Conservation (phyloP, 2,797 vertebrate species). For the Cephalopachus bancanus region DNA sequence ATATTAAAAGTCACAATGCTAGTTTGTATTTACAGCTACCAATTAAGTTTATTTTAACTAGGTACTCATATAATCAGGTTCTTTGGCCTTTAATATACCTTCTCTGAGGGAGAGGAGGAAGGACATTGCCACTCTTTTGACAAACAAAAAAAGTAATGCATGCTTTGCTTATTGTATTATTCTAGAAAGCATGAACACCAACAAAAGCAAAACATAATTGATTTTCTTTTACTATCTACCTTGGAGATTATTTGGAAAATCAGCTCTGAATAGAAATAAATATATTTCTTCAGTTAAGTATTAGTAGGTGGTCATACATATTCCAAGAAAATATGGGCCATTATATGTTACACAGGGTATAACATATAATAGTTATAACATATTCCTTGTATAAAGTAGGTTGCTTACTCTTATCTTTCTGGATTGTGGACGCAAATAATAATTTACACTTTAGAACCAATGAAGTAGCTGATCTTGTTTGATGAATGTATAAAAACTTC, state of each 20-base stretch:
- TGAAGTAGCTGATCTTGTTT: not conserved
- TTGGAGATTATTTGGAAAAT: slow-evolving; percentile 11
- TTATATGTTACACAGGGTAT: not conserved
- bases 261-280: not conserved
- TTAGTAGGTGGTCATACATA: not conserved
- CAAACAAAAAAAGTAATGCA: not conserved
- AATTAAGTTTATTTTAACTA: not conserved
- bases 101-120: not conserved
- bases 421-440: not conserved
- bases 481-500: not conserved
- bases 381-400: not conserved
- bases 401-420: not conserved
- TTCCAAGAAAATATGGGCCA: not conserved
- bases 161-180: not conserved
- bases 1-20: not conserved
- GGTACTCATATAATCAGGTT: not conserved
- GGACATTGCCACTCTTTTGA: not conserved
- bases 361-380: not conserved
- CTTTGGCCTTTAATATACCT: not conserved
- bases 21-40: not conserved
- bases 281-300: not conserved
- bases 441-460: not conserved
- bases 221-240: not conserved
- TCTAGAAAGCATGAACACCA: not conserved
- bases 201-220: not conserved